Percentiles rank a stretch among this genome's conserved stretches.
phyloP scores from a whole-genome alignment of 2,113 vertebrate species.

The Tinamus guttatus region DNA sequence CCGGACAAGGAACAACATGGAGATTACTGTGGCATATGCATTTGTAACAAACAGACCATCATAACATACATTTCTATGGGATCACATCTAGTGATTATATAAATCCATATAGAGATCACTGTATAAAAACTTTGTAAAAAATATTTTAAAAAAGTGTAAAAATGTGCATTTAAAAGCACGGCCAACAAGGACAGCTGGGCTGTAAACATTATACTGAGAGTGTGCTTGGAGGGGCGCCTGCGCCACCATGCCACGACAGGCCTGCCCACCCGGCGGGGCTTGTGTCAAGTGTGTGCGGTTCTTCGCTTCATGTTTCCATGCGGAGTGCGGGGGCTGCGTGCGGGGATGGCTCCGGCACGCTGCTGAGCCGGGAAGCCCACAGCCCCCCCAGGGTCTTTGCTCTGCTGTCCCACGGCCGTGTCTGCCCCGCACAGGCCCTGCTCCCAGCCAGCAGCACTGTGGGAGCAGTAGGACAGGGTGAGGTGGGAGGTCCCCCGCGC shows the following conservation, averaged over 20 bases:
- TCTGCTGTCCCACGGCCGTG: background rate
- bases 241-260: constrained; percentile 83
- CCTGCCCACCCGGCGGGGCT: constrained; percentile 71
- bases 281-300: constrained; percentile 69
- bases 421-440: background rate
- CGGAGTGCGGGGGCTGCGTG: background rate
- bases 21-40: constrained; percentile 80
- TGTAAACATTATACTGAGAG: constrained; percentile 92
- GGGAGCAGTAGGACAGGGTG: background rate
- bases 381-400: accelerated
- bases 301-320: constrained; percentile 43
- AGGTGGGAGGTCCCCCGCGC: background rate
- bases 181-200: constrained; percentile 85
- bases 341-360: background rate
- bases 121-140: constrained; percentile 93
- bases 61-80: constrained; percentile 86
- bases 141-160: constrained; percentile 87
- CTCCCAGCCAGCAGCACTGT: background rate
- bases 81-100: constrained; percentile 94
- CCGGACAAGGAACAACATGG: constrained; percentile 76
- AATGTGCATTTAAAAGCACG: constrained; percentile 88
- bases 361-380: accelerated
- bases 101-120: constrained; percentile 92
- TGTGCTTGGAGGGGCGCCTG: constrained; percentile 96
- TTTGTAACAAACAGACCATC: constrained; percentile 89